phyloP scores from a whole-genome alignment of 2,113 vertebrate genomes.

The Meles meles region DNA sequence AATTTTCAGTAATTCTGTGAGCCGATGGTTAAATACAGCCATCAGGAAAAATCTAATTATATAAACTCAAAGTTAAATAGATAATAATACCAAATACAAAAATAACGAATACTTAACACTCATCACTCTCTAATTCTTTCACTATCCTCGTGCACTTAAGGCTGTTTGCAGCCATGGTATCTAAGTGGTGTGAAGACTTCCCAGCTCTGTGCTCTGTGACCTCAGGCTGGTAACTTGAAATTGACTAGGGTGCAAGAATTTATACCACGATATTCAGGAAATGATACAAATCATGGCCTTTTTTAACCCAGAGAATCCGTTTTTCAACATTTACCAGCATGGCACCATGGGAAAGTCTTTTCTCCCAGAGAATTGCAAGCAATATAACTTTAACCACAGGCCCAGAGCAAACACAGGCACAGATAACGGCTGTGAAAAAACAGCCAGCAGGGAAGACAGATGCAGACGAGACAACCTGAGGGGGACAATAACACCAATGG shows the following conservation, averaged over 20 bases:
- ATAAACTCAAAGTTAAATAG: neutral
- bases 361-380: neutral
- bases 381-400: neutral
- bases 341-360: neutral
- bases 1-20: neutral
- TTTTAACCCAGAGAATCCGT: neutral
- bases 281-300: neutral
- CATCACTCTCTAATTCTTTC: neutral
- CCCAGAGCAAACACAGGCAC: constrained; percentile 16
- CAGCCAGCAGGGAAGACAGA: neutral
- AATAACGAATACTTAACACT: neutral
- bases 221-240: neutral
- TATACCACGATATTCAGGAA: neutral
- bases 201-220: neutral
- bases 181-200: neutral
- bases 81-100: neutral
- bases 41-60: neutral
- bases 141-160: neutral
- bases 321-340: neutral
- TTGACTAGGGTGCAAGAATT: neutral
- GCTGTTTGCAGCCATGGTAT: neutral
- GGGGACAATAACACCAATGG: neutral
- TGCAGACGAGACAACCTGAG: neutral
- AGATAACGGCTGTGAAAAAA: neutral
- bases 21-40: neutral